phyloP scores from a whole-genome alignment of 2,113 vertebrate genomes.

The Suncus etruscus region DNA sequence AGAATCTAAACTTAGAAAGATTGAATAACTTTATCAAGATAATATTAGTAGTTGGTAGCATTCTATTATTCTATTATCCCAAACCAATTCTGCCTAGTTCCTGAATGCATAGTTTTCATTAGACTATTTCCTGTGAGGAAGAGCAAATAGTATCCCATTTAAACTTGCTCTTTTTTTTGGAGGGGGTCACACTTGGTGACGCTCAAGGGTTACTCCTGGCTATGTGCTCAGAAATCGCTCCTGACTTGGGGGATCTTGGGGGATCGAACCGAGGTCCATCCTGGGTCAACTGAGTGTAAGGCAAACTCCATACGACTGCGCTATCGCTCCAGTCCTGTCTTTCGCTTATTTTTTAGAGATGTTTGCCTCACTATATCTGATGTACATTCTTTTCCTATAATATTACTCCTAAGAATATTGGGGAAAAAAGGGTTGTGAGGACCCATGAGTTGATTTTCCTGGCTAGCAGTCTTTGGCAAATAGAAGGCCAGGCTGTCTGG shows the following conservation, averaged over 20 bases:
- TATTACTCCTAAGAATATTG: not conserved
- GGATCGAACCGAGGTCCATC: too few relatives aligned
- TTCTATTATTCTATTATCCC: not conserved
- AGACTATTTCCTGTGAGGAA: not conserved
- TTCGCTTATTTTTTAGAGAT: not conserved
- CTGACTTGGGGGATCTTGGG: too few relatives aligned
- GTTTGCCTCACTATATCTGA: not conserved
- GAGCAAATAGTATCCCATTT: not conserved
- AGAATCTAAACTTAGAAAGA: conserved; percentile 10
- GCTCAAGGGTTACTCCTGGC: too few relatives aligned
- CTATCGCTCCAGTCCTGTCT: not conserved
- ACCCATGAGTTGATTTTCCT: not conserved
- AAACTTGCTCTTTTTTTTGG: too few relatives aligned
- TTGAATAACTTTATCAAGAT: not conserved
- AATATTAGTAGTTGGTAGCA: not conserved
- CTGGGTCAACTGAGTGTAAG: too few relatives aligned
- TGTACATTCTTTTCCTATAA: not conserved
- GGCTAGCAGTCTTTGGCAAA: not conserved
- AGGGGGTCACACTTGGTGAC: too few relatives aligned
- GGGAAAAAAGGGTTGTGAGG: not conserved
- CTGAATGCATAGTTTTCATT: not conserved
- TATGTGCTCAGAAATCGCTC: too few relatives aligned
- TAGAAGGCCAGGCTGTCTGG: not conserved
- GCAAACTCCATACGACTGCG: too few relatives aligned
- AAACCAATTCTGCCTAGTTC: not conserved